A percentile compares a stretch with the other conserved stretches of the same genome.
phyloP scores from a whole-genome alignment of 2,113 vertebrate genomes.

The Hyaena hyaena region DNA sequence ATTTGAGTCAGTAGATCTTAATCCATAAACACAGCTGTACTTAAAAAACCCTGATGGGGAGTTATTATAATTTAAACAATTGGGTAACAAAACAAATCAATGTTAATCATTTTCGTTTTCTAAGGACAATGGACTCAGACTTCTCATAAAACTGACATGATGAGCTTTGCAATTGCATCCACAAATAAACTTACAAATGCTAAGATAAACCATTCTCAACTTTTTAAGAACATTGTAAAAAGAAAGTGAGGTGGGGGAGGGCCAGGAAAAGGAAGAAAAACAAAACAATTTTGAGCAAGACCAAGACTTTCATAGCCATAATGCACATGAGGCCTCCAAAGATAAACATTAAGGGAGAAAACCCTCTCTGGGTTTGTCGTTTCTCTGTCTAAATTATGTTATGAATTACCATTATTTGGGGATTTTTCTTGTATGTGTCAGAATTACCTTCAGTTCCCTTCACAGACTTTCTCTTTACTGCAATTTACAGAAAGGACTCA shows the following conservation, averaged over 20 bases:
- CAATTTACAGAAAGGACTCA: conserved; percentile 71
- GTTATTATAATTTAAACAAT: conserved; percentile 91
- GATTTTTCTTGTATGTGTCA: conserved; percentile 47
- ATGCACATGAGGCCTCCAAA: conserved; percentile 68
- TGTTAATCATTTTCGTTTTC: conserved; percentile 87
- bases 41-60: conserved; percentile 86
- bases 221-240: conserved; percentile 84
- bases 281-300: conserved; percentile 76
- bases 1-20: conserved; percentile 91
- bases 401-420: conserved; percentile 65
- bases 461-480: conserved; percentile 68
- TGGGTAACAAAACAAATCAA: conserved; percentile 88
- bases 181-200: conserved; percentile 89
- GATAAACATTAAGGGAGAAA: conserved; percentile 79
- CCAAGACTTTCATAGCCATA: conserved; percentile 66
- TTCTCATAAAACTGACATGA: conserved; percentile 86
- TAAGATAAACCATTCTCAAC: conserved; percentile 87
- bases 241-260: conserved; percentile 56
- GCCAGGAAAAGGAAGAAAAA: conserved; percentile 66
- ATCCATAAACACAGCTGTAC: conserved; percentile 92
- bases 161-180: conserved; percentile 85
- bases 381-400: conserved; percentile 76
- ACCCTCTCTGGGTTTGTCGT: conserved; percentile 44
- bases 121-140: conserved; percentile 87
- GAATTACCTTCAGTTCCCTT: conserved; percentile 53